Percentiles rank a stretch among this genome's conserved stretches.
phyloP scores from a whole-genome alignment of 2,888 invertebrate species.

The Cephus spinipes region DNA sequence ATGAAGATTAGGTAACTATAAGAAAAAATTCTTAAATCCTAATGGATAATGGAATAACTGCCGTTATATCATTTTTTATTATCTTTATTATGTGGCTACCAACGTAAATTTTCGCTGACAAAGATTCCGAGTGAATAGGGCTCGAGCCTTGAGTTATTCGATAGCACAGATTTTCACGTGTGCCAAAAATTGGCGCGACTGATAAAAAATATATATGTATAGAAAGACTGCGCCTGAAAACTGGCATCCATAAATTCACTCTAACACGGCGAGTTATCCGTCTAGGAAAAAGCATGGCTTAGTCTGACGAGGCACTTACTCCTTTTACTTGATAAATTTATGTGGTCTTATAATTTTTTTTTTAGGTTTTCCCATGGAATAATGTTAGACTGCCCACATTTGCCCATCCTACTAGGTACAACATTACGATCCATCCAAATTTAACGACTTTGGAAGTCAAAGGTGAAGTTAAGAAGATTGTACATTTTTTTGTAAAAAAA shows the following conservation, averaged over 20 bases:
- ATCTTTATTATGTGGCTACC: neutral
- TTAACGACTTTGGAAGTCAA: slow-evolving; percentile 89
- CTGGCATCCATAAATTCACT: neutral
- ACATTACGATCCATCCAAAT: slow-evolving; percentile 92
- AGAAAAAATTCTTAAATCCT: too few species aligned
- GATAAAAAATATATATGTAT: neutral
- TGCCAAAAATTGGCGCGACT: neutral
- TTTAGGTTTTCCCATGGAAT: slow-evolving; percentile 81
- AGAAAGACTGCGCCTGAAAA: neutral
- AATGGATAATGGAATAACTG: neutral
- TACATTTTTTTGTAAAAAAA: slow-evolving; percentile 12
- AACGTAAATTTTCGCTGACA: neutral
- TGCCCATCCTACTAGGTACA: slow-evolving; percentile 85
- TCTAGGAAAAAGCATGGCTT: neutral
- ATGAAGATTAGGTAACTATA: neutral
- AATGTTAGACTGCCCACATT: slow-evolving; percentile 82
- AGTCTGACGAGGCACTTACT: neutral
- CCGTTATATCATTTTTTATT: neutral
- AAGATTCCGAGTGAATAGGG: neutral
- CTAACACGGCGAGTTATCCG: neutral
- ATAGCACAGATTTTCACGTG: neutral
- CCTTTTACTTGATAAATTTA: neutral
- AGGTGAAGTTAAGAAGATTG: slow-evolving; percentile 71
- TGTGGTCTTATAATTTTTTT: neutral
- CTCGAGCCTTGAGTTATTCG: neutral